Conservation (phyloP, 2,113 vertebrate species). For the Pelvicachromis taeniatus region DNA sequence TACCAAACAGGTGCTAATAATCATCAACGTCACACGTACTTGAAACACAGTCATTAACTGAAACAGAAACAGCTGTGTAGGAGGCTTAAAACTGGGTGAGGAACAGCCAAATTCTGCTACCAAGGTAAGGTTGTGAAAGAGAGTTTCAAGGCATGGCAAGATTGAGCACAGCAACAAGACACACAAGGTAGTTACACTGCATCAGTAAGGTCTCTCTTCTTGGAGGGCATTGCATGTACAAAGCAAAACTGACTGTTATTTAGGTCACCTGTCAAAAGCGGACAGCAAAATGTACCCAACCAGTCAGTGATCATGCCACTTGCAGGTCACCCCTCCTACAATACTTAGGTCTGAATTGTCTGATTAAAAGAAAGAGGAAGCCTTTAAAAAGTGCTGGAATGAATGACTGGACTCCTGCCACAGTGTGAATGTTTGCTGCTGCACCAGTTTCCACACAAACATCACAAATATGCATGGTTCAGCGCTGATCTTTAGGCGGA, state of each 20-base stretch:
- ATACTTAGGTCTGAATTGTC: background rate
- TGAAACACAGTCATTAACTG: background rate
- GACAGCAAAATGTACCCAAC: background rate
- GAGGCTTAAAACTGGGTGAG: background rate
- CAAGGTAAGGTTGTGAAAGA: background rate
- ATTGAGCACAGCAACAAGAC: background rate
- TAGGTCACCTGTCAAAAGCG: background rate
- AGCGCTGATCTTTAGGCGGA: background rate
- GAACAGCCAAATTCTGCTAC: background rate
- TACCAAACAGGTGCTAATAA: background rate
- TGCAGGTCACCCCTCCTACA: background rate
- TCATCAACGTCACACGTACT: rapidly evolving
- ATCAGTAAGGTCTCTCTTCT: background rate
- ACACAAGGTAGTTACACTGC: background rate
- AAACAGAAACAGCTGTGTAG: background rate
- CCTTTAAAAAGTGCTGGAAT: background rate
- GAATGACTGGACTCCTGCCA: background rate
- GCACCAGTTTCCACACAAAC: background rate
- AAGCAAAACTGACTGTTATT: background rate
- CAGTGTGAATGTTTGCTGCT: background rate
- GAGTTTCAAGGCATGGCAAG: background rate
- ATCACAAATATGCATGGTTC: background rate
- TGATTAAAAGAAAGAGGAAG: background rate
- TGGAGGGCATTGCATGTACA: background rate
- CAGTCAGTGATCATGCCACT: background rate